Percentiles rank a stretch among this genome's conserved stretches.
These are phyloP conservation scores for Pongo pygmaeus DNA, from an alignment of 2,113 vertebrate species.

Conservation along the genomic window DNA sequence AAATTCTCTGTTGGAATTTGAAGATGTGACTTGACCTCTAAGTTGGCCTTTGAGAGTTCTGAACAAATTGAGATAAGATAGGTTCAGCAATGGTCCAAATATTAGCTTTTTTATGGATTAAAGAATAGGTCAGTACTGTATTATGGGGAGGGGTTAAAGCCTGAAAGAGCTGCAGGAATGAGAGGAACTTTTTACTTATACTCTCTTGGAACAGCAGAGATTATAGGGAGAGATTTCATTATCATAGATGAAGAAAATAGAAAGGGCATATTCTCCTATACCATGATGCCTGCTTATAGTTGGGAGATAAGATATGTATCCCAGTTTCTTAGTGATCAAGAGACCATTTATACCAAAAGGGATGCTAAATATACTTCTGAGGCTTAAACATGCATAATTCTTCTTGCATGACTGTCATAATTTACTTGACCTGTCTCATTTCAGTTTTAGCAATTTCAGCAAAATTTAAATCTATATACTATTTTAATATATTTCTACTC, in stretches of 20 bases:
- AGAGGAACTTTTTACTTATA: neutral
- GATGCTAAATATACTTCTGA: neutral
- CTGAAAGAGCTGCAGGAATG: neutral
- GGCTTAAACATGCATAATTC: neutral
- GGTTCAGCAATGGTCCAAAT: neutral
- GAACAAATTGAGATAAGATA: neutral
- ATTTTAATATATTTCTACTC: neutral
- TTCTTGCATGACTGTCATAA: neutral
- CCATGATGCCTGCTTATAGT: neutral
- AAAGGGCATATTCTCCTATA: neutral
- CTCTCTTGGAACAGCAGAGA: fast-evolving
- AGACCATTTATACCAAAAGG: neutral
- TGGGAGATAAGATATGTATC: neutral
- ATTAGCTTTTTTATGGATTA: neutral
- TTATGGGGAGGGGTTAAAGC: neutral
- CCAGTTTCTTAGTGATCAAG: neutral
- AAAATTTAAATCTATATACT: neutral
- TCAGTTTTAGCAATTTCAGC: neutral
- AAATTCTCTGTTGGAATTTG: neutral
- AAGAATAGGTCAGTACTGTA: neutral
- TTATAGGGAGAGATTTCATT: neutral
- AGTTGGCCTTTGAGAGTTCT: neutral
- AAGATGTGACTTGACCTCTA: neutral
- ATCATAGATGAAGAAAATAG: neutral
- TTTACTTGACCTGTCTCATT: neutral